Evolutionary conservation across 1,140 invertebrate genomes (phyloP).

Genomic region (Pseudomyrmex pallidus): DNA sequence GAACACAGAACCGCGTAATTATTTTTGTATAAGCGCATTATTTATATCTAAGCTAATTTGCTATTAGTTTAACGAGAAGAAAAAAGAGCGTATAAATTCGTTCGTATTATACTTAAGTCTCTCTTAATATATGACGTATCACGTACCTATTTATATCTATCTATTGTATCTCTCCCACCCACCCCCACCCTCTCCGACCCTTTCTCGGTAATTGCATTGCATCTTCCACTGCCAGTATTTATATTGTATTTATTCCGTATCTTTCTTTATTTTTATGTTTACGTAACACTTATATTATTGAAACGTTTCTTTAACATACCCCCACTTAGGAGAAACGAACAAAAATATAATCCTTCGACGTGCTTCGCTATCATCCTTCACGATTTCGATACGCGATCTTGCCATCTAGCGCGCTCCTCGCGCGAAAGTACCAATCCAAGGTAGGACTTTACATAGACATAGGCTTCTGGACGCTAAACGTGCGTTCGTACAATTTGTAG

Average conservation of each 20-base stretch:
- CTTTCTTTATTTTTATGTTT: slow-evolving; percentile 35
- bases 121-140: slow-evolving; percentile 61
- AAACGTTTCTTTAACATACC: slow-evolving; percentile 18
- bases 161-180: slow-evolving; percentile 37
- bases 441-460: slow-evolving; percentile 25
- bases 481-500: slow-evolving; percentile 16
- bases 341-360: slow-evolving; percentile 34
- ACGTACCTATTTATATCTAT: slow-evolving; percentile 65
- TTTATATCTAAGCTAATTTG: slow-evolving; percentile 69
- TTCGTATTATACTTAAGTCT: slow-evolving; percentile 64
- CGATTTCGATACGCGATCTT: slow-evolving; percentile 37
- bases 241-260: slow-evolving; percentile 69
- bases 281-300: slow-evolving; percentile 6
- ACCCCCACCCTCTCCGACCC: neutral
- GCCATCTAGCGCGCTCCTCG: slow-evolving; percentile 19
- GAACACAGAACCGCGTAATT: slow-evolving; percentile 63
- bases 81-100: slow-evolving; percentile 54
- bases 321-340: neutral
- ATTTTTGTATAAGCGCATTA: slow-evolving; percentile 74
- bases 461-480: slow-evolving; percentile 10
- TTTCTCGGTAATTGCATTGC: slow-evolving; percentile 59
- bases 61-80: slow-evolving; percentile 61
- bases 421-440: slow-evolving; percentile 46
- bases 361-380: slow-evolving; percentile 30
- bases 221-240: slow-evolving; percentile 76